Evolutionary conservation across 2,113 vertebrate genomes (phyloP).

Genomic region (Smithornis capensis): DNA sequence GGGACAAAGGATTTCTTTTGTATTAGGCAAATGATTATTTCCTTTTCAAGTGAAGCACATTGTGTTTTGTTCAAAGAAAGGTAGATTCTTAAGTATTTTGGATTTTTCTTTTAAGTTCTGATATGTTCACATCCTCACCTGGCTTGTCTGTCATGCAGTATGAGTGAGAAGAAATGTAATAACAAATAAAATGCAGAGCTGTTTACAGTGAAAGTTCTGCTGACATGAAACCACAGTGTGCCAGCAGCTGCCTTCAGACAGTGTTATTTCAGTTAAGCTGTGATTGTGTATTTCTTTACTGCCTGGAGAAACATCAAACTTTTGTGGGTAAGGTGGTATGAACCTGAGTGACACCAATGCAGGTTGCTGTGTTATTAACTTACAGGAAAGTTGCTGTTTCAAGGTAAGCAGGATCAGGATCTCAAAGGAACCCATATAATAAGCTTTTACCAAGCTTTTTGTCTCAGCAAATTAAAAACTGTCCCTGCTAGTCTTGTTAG

Average conservation of each 20-base stretch:
- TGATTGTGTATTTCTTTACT: neutral
- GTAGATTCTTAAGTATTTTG: neutral
- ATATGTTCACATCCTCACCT: neutral
- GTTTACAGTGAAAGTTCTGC: neutral
- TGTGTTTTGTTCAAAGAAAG: neutral
- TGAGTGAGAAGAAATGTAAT: neutral
- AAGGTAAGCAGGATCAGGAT: neutral
- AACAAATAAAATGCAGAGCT: neutral
- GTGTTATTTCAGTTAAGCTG: neutral
- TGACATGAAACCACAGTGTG: neutral
- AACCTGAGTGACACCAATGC: neutral
- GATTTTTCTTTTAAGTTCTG: neutral
- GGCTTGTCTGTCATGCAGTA: neutral
- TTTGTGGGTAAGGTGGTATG: neutral
- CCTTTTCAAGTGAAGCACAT: neutral
- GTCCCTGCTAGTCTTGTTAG: neutral
- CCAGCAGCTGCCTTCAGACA: neutral
- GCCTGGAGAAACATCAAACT: neutral
- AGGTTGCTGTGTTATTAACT: neutral
- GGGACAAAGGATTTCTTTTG: constrained; percentile 14
- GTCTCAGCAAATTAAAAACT: neutral
- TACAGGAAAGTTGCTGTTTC: neutral
- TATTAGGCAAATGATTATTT: neutral
- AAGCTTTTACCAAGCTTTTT: neutral
- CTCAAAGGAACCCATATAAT: neutral